phyloP scores from a whole-genome alignment of 2,888 invertebrate genomes.

The Stegana nigrithorax region DNA sequence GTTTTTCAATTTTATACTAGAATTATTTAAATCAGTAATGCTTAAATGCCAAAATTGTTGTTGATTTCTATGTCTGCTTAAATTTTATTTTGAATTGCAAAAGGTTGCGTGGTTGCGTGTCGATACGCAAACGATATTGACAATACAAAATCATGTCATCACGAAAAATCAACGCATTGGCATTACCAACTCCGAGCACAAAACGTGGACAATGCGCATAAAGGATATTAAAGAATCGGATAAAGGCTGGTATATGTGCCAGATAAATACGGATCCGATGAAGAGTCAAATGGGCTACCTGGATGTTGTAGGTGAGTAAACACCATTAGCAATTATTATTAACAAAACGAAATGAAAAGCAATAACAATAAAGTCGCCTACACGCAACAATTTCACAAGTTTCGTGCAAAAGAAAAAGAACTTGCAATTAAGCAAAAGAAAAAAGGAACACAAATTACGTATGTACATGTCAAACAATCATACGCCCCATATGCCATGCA shows the following conservation, averaged over 20 bases:
- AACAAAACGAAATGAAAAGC: no score
- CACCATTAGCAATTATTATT: no score
- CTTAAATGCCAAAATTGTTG: no score
- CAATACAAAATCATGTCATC: constrained; percentile 89
- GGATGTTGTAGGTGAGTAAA: constrained; percentile 83
- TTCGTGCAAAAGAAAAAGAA: background rate
- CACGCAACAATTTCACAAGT: no score
- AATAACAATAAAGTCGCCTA: no score
- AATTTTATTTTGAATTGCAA: background rate
- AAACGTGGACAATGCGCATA: constrained; percentile 86
- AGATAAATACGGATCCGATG: constrained; percentile 70
- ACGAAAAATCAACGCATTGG: constrained; percentile 89
- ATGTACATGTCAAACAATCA: constrained; percentile 36
- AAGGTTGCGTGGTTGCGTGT: constrained; percentile 69
- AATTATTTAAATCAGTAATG: no score
- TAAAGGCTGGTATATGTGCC: constrained; percentile 77
- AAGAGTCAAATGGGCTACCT: constrained; percentile 84
- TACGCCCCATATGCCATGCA: constrained; percentile 31
- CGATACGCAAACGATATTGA: constrained; percentile 89
- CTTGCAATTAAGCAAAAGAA: background rate
- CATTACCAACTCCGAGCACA: constrained; percentile 81
- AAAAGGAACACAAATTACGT: background rate
- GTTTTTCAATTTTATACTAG: no score
- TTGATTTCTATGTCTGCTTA: no score
- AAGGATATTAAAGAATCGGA: constrained; percentile 83